These are phyloP conservation scores for Macquaria australasica DNA, from an alignment of 2,113 vertebrate species.

Conservation along the genomic window DNA sequence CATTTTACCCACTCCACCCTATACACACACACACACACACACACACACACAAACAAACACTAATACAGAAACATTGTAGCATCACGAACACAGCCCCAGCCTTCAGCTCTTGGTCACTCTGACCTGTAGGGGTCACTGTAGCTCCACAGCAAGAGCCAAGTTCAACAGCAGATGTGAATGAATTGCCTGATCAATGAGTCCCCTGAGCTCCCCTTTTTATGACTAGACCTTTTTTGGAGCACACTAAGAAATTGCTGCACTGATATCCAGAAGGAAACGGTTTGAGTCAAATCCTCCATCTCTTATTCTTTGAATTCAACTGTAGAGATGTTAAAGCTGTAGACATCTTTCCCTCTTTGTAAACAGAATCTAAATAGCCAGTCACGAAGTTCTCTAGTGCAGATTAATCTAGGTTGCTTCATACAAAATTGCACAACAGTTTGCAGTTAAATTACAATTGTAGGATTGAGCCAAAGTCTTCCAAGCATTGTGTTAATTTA, in stretches of 20 bases:
- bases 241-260: slow-evolving; percentile 17
- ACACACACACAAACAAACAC: too few relatives aligned
- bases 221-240: slow-evolving; percentile 34
- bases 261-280: neutral
- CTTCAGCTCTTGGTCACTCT: neutral
- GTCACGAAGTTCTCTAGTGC: neutral
- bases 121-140: slow-evolving; percentile 78
- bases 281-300: slow-evolving; percentile 9
- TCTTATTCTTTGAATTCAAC: slow-evolving; percentile 10
- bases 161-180: slow-evolving; percentile 51
- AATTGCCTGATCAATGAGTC: slow-evolving; percentile 51
- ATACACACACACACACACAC: neutral
- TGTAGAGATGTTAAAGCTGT: neutral
- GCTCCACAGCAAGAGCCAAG: slow-evolving; percentile 64
- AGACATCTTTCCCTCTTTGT: neutral
- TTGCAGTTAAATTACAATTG: slow-evolving; percentile 4
- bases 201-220: slow-evolving; percentile 54
- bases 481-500: neutral
- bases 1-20: neutral
- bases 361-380: neutral
- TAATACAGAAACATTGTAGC: neutral
- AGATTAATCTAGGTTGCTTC: neutral
- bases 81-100: neutral
- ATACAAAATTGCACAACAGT: neutral
- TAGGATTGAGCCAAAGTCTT: neutral